A percentile compares a stretch with the other conserved stretches of the same genome.
Conservation (phyloP, 2,888 invertebrate genomes). For the Nineta flava region DNA sequence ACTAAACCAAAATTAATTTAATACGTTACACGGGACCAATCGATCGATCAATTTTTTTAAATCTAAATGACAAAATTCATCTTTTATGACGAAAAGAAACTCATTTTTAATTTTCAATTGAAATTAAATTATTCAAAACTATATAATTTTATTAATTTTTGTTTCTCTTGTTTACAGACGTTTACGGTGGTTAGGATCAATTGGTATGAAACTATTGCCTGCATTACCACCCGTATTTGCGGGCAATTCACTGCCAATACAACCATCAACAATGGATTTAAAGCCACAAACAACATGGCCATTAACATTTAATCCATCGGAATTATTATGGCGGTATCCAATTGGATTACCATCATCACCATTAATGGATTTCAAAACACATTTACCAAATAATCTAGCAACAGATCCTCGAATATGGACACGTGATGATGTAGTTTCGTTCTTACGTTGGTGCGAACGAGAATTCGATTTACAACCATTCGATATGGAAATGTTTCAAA, state of each 20-base stretch:
- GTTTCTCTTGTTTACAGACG: constrained; percentile 10
- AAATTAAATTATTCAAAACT: neutral
- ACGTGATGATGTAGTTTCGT: constrained; percentile 74
- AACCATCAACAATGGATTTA: constrained; percentile 62
- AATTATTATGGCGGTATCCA: constrained; percentile 78
- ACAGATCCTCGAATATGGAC: constrained; percentile 84
- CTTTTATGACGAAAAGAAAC: too few relatives aligned
- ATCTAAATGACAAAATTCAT: too few relatives aligned
- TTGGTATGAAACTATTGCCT: constrained; percentile 38
- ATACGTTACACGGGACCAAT: too few relatives aligned
- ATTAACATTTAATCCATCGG: constrained; percentile 65
- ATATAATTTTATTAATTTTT: too few relatives aligned
- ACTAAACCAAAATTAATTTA: too few relatives aligned
- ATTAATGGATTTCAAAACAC: constrained; percentile 70
- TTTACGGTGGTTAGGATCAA: constrained; percentile 14
- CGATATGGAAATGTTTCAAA: constrained; percentile 86
- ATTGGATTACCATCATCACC: constrained; percentile 58
- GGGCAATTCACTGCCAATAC: constrained; percentile 36
- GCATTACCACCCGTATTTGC: constrained; percentile 28
- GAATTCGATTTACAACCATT: constrained; percentile 85
- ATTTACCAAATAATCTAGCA: constrained; percentile 66
- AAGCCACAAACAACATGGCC: constrained; percentile 40
- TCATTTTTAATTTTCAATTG: neutral
- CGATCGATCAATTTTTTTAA: too few relatives aligned
- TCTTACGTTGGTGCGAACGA: constrained; percentile 80